Conservation (phyloP, 2,888 invertebrate species). For the Cybosia mesomella region DNA sequence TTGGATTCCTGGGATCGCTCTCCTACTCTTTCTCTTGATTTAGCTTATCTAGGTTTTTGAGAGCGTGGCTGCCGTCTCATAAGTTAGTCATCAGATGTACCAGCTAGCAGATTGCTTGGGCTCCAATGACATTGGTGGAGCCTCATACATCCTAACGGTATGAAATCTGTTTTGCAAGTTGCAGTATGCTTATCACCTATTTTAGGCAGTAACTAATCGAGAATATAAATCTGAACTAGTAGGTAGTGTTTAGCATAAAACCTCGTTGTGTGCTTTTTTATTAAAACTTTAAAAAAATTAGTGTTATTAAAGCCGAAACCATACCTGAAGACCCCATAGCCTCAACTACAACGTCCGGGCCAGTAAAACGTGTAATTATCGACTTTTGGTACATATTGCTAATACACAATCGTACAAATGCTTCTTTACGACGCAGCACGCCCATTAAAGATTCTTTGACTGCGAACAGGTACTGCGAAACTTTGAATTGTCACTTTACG, state of each 20-base stretch:
- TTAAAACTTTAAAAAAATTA: conserved; percentile 56
- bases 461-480: conserved; percentile 45
- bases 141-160: no score
- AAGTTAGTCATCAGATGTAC: neutral
- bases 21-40: neutral
- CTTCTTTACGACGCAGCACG: conserved; percentile 61
- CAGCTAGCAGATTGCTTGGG: neutral
- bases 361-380: conserved; percentile 61
- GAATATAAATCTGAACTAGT: no score
- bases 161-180: neutral
- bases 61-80: neutral
- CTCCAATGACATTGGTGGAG: neutral
- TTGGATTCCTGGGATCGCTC: no score
- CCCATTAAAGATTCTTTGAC: conserved; percentile 50
- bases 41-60: neutral
- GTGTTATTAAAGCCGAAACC: conserved; percentile 55
- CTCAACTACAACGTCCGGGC: conserved; percentile 54
- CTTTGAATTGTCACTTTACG: conserved; percentile 69
- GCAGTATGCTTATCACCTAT: neutral
- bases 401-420: conserved; percentile 58
- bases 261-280: conserved; percentile 38
- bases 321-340: conserved; percentile 59
- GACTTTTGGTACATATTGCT: conserved; percentile 64
- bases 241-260: neutral
- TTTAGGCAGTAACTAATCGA: no score